A percentile compares a stretch with the other conserved stretches of the same genome.
Conservation (phyloP, 1,140 invertebrate genomes). For the Philopotamus ludificatus region DNA sequence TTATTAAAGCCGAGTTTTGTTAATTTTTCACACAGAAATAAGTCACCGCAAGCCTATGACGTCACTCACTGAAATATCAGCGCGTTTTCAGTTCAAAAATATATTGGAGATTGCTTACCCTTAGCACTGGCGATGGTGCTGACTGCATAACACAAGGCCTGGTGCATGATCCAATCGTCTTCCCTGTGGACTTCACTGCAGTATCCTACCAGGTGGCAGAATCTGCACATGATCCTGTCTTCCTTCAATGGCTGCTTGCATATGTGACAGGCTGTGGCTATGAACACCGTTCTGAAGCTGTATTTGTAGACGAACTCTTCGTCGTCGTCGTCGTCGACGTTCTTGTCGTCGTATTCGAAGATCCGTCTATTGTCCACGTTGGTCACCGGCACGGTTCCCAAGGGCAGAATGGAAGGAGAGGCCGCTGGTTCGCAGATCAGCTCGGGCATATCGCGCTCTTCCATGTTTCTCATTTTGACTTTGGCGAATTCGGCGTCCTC, state of each 20-base stretch:
- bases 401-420: neutral
- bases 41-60: neutral
- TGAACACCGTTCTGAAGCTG: constrained; percentile 54
- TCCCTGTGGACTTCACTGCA: constrained; percentile 52
- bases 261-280: constrained; percentile 50
- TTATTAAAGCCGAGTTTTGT: neutral
- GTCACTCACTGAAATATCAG: neutral
- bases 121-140: constrained; percentile 53
- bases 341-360: constrained; percentile 21
- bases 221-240: constrained; percentile 48
- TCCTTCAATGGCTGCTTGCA: constrained; percentile 49
- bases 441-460: constrained; percentile 43
- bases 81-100: neutral
- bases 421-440: neutral
- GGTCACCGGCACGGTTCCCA: neutral
- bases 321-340: constrained; percentile 44
- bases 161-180: constrained; percentile 52
- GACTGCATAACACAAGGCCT: constrained; percentile 52
- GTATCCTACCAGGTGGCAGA: constrained; percentile 52
- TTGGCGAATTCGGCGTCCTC: constrained; percentile 47
- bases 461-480: constrained; percentile 51
- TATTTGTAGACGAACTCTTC: constrained; percentile 54
- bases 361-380: neutral
- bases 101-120: constrained; percentile 45
- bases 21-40: neutral